These are phyloP conservation scores for Lepilemur ruficaudatus DNA, from an alignment of 2,797 vertebrate genomes.

Conservation along the genomic window DNA sequence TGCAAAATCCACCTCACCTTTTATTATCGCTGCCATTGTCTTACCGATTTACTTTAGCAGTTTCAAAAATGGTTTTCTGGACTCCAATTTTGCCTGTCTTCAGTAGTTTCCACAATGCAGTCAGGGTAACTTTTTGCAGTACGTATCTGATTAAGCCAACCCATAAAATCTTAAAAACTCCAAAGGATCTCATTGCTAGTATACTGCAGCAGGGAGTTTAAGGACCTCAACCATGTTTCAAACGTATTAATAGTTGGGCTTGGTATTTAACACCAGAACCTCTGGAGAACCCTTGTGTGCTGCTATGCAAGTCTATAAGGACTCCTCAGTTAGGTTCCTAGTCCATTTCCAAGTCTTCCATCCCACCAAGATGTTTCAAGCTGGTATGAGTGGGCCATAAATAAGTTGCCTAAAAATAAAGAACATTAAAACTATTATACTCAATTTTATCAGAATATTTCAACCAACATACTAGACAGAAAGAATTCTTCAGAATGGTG, in stretches of 20 bases:
- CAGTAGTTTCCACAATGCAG: neutral
- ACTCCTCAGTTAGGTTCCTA: neutral
- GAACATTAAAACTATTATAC: neutral
- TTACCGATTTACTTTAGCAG: neutral
- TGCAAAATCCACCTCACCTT: neutral
- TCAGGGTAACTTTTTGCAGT: neutral
- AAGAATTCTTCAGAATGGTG: neutral
- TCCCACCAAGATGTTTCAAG: neutral
- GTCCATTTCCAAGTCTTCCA: neutral
- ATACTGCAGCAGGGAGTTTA: neutral
- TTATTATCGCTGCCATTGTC: neutral
- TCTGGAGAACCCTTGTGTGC: neutral
- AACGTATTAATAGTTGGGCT: neutral
- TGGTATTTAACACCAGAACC: neutral
- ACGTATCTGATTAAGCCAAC: neutral
- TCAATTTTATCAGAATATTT: slow-evolving; percentile 2
- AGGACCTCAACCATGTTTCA: neutral
- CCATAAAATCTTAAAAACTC: neutral
- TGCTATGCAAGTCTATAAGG: neutral
- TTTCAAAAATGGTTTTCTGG: neutral
- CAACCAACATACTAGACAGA: neutral
- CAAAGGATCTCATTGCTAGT: neutral
- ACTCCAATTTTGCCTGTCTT: neutral
- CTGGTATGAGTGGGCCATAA: neutral
- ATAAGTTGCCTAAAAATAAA: slow-evolving; percentile 6